A percentile compares a stretch with the other conserved stretches of the same genome.
phyloP scores from a whole-genome alignment of 2,797 vertebrate genomes.

The Bradypodion ventrale region DNA sequence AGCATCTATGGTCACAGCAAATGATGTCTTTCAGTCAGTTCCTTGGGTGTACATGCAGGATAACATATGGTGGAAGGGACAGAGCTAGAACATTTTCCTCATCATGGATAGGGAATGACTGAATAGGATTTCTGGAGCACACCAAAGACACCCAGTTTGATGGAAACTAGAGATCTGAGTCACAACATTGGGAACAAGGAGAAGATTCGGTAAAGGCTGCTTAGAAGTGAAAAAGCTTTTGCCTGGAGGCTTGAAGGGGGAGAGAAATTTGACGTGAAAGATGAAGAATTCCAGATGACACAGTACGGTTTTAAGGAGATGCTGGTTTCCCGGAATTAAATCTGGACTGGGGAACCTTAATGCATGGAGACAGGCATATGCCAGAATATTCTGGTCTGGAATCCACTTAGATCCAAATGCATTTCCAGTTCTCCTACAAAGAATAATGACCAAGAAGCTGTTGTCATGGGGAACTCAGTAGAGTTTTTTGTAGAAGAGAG shows the following conservation, averaged over 20 bases:
- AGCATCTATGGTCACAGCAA: too few relatives aligned
- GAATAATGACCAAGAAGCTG: background rate
- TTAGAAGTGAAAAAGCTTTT: background rate
- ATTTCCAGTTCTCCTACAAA: background rate
- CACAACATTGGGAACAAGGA: background rate
- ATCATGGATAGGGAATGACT: too few relatives aligned
- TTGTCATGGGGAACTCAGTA: slow-evolving; percentile 1
- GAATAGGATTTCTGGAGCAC: background rate
- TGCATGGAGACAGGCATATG: too few relatives aligned
- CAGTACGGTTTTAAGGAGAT: background rate
- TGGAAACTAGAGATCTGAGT: too few relatives aligned
- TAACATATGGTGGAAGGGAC: too few relatives aligned
- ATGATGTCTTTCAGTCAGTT: too few relatives aligned
- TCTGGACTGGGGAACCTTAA: background rate
- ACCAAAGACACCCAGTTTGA: background rate
- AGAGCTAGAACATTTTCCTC: too few relatives aligned
- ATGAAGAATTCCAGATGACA: background rate
- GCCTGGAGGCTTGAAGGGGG: background rate
- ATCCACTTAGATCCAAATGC: background rate
- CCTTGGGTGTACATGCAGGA: too few relatives aligned
- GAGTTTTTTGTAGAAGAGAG: background rate
- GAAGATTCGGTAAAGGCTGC: background rate
- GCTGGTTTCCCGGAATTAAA: background rate
- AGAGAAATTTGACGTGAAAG: background rate
- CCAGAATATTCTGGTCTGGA: background rate